Base-by-base conservation (phyloP, 2,888 invertebrate genomes). In the Ophion ellenae region DNA sequence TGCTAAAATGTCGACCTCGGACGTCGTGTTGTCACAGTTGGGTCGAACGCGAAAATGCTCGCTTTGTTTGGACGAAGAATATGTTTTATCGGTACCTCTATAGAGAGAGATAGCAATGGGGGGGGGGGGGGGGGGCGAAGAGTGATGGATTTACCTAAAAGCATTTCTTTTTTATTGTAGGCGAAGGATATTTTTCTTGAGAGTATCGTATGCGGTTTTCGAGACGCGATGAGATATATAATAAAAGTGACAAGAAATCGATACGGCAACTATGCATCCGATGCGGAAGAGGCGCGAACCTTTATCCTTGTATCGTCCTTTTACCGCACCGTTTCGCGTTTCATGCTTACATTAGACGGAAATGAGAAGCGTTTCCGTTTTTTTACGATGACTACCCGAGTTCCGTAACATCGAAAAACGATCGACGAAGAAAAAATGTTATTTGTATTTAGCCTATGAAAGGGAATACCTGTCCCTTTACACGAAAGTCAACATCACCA, bases 221-320 rank as follows among this genome's bases (percentile, higher is more conserved):
- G 67, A 45, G 40, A 45, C 45, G 69, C 6, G 24, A 69, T 45
- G 69, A 11, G 3, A 69, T 45, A 69, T 24, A 45, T 14, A 69
- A 45, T 45, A 14, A 45, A 69, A 20, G 14, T 69, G 45, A 69
- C 64, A 45, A 45, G 45, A 69, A 69, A 69, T 69, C 69, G 45
- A 69, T 45, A 45, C 20, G 32, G 32, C 32, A 14, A 1, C 24
- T 3, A 40, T 40, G 40, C 40, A 45, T n/a, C 40, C 67, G 40
- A 67, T 40, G 67, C 40, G 69, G 45, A 67, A 69, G 24, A 45
- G 45, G 45, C 9, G 40, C 40, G 24, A 45, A 24, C 40, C 24
- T 40, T 45, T 69, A 3, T 63, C 24, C 69, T 69, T 69, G 20
- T 69, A 45, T 69, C n/a, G 45, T 69, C 45, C 45, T 69, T 69